Base-by-base conservation (phyloP, 2,888 invertebrate genomes). In the Luperina nickerlii region DNA sequence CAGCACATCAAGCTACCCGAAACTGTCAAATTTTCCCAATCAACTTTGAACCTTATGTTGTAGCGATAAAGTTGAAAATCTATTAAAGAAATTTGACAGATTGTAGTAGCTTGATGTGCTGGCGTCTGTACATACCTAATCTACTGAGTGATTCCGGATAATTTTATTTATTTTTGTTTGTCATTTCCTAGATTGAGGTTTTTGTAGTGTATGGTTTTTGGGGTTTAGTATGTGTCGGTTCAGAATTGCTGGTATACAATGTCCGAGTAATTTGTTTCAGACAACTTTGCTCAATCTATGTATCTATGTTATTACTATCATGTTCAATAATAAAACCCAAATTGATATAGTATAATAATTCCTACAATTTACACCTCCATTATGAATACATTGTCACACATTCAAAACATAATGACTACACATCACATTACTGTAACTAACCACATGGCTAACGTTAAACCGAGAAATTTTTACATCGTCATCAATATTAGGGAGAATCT, bases 61-160 rank as follows among this genome's bases (percentile, higher is more conserved):
- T 38, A 38, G 38, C 38, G 38, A 38, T 38, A 38, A 38, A 38
- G 38, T 38, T 38, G 38, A 38, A 6, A 38, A 38, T 38, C 38
- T 38, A 6, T 38, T 38, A 38, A 38, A 38, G 38, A 38, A 38
- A 7, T 38, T 38, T 38, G 38, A 38, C 38, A 38, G 0, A 38
- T 38, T 38, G 38, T 38, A 38, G 38, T 38, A 38, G 38, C 38
- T 7, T 38, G 38, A 38, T 38, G 38, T 38, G 38, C 38, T 38
- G 38, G 38, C 38, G 38, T 38, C 38, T 38, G 38, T 38, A 90
- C 86, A 91, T 92, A n/a, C 57, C 57, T 60, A 93, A 93, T 93
- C 92, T 91, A 92, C 92, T 93, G 92, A 93, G 92, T 93, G 93
- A 93, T 92, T 93, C 91, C 89, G 89, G 88, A 90, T 92, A 90